Base-by-base conservation (phyloP, 2,113 vertebrate genomes). In the Podarcis raffonei region DNA sequence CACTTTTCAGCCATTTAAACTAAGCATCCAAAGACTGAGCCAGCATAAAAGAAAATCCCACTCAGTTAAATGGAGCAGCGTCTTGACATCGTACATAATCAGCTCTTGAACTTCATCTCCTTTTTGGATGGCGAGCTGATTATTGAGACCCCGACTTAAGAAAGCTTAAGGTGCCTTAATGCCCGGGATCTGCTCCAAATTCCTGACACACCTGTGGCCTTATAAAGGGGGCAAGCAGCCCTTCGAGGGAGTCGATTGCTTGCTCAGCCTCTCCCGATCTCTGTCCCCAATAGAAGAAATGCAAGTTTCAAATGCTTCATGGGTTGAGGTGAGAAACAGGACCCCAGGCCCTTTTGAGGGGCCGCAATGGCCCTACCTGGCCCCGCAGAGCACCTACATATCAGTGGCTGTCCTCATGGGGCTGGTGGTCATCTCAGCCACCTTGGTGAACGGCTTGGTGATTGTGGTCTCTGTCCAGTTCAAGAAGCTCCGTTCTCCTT, bases 291-390 rank as follows among this genome's bases (percentile, higher is more conserved):
- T 39, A 77, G 1, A 2, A 35, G 35, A 13, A 18, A 95, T 91
- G 92, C 1, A 25, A 27, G 5, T 77, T 53, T 12, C 83, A 16
- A 90, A 81, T 3, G 83, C 80, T 89, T 84, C 94, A 0, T 27
- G 77, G 42, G 48, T 86, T 0, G 59, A 82, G 30, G 35, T 75
- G 0, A 4, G 6, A 1, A 92, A 66, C 0, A 0, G 80, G 74
- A 94, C 92, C 22, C 92, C 87, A 0, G 94, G 95, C 15, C 94
- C 96, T 6, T 96, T 95, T 0, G 93, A 96, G 0, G 96, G 96
- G 2, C 95, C 96, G 9, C 96, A 96, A 72, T 96, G 96, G 96
- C 96, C 95, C 76, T 68, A 96, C 87, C 86, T 92, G 48, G 96
- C 92, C 1, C 94, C 94, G 0, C 32, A 32, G 86, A 91, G 90